Evolutionary conservation across 2,113 vertebrate species (phyloP).

Genomic region (Prinia subflava): DNA sequence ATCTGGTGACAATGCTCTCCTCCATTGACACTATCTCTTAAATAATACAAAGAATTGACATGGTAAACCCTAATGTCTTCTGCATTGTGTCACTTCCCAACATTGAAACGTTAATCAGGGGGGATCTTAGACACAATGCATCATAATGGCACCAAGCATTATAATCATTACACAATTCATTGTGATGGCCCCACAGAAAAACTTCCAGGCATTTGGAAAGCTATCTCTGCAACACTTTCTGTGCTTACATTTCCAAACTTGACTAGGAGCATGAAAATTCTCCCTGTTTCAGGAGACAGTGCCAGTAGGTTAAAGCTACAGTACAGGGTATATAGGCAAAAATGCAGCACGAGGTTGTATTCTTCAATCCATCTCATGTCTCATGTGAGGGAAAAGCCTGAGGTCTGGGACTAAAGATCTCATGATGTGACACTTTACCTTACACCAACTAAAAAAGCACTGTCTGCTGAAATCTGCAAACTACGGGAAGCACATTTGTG

Average conservation of each 20-base stretch:
- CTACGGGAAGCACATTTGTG: background rate
- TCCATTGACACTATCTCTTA: conserved; percentile 42
- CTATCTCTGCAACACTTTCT: background rate
- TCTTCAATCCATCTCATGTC: background rate
- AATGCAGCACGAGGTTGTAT: background rate
- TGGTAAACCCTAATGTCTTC: conserved; percentile 1
- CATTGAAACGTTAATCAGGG: conserved; percentile 23
- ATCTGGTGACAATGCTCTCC: conserved; percentile 27
- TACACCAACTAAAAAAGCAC: background rate
- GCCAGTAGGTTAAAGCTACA: background rate
- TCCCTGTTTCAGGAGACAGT: background rate
- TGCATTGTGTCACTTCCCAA: conserved; percentile 6
- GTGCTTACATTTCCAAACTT: background rate
- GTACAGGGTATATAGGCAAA: background rate
- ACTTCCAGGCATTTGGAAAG: background rate
- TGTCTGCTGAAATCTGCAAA: background rate
- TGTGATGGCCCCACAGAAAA: background rate
- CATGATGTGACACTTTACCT: background rate
- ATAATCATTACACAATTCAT: background rate
- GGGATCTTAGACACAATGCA: background rate
- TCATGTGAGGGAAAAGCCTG: background rate
- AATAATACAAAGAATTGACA: conserved; percentile 44
- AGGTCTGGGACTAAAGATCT: background rate
- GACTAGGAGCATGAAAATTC: background rate
- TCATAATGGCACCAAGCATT: background rate